A percentile compares a stretch with the other conserved stretches of the same genome.
Evolutionary conservation across 1,140 invertebrate genomes (phyloP).

Genomic region (Euglossa dilemma): DNA sequence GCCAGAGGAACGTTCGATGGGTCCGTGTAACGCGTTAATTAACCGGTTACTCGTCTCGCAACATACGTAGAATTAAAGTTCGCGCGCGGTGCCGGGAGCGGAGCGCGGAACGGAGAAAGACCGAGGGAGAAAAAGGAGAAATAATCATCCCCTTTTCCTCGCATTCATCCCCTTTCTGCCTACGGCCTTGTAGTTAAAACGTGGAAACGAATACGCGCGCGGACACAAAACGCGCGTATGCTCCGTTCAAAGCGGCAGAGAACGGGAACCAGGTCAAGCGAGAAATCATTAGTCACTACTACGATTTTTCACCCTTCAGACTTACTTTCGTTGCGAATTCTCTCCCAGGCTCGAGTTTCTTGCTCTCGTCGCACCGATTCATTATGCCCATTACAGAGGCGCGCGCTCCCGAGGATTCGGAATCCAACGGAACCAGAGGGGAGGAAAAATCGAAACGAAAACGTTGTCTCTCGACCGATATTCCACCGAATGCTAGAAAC

Average conservation of each 20-base stretch:
- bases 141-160: slow-evolving; percentile 6
- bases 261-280: slow-evolving; percentile 69
- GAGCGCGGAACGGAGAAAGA: too few species aligned
- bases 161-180: slow-evolving; percentile 32
- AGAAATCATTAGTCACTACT: slow-evolving; percentile 74
- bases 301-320: slow-evolving; percentile 51
- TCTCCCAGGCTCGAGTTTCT: neutral
- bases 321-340: slow-evolving; percentile 35
- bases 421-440: neutral
- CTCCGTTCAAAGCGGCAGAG: slow-evolving; percentile 28
- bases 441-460: neutral
- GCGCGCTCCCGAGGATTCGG: neutral
- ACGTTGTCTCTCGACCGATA: neutral
- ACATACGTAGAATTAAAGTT: neutral
- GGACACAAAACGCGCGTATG: slow-evolving; percentile 31
- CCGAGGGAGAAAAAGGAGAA: neutral
- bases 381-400: slow-evolving; percentile 7
- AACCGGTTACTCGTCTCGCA: neutral
- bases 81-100: too few species aligned
- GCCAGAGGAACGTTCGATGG: neutral
- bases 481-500: too few species aligned
- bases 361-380: slow-evolving; percentile 8
- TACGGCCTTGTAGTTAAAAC: slow-evolving; percentile 62
- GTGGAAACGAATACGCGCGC: slow-evolving; percentile 59
- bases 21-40: neutral